phyloP scores from a whole-genome alignment of 2,797 vertebrate genomes.

The Acropternis orthonyx region DNA sequence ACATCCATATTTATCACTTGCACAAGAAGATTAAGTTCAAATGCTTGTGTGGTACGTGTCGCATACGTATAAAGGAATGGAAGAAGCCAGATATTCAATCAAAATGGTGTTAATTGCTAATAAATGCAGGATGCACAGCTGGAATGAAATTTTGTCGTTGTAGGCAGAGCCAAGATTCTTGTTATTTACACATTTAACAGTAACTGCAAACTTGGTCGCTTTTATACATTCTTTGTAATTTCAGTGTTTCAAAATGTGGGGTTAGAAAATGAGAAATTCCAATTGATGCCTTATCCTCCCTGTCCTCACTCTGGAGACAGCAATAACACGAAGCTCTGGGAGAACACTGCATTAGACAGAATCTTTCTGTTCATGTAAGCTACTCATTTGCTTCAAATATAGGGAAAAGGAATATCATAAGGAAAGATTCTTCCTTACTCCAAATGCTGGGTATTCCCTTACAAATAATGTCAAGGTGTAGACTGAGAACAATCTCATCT shows the following conservation, averaged over 20 bases:
- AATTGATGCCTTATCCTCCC: neutral
- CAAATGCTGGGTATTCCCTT: neutral
- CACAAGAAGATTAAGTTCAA: neutral
- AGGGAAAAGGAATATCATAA: neutral
- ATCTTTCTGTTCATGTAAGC: neutral
- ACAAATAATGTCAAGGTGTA: neutral
- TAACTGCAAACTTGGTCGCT: neutral
- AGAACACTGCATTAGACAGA: neutral
- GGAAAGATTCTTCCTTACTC: neutral
- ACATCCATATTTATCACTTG: conserved; percentile 57
- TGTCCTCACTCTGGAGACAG: neutral
- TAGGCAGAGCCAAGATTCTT: neutral
- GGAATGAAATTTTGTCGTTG: neutral
- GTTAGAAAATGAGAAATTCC: neutral
- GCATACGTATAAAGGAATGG: conserved; percentile 42
- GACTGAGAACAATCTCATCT: neutral
- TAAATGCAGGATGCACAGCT: conserved; percentile 58
- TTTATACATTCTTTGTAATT: neutral
- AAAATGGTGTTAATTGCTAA: conserved; percentile 60
- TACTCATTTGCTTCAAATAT: neutral
- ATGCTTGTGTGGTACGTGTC: neutral
- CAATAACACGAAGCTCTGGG: neutral
- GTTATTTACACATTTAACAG: neutral
- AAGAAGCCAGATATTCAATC: conserved; percentile 50
- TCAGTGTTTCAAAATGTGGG: neutral